These are phyloP conservation scores for Sebastiscus albofasciatus DNA, from an alignment of 2,797 vertebrate genomes.

Conservation along the genomic window DNA sequence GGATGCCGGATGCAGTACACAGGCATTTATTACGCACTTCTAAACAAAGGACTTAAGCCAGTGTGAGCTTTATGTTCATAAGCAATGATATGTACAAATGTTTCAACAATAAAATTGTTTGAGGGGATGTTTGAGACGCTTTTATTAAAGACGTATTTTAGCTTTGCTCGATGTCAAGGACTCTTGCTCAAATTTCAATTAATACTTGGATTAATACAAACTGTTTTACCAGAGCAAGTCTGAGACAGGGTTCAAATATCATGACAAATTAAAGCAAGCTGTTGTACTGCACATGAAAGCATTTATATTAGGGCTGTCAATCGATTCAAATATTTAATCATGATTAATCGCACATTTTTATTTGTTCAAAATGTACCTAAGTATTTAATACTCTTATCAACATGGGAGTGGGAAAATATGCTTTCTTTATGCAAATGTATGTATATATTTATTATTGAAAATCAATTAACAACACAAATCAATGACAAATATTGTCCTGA, in stretches of 20 bases:
- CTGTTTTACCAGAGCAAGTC: neutral
- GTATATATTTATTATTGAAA: too few relatives aligned
- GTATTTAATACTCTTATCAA: too few relatives aligned
- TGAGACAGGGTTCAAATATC: neutral
- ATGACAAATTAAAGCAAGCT: neutral
- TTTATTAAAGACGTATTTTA: neutral
- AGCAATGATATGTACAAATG: neutral
- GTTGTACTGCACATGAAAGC: neutral
- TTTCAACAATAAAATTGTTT: neutral
- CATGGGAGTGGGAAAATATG: too few relatives aligned
- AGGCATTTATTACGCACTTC: neutral
- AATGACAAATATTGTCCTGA: too few relatives aligned
- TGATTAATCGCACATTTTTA: too few relatives aligned
- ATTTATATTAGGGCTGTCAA: neutral
- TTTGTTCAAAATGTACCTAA: too few relatives aligned
- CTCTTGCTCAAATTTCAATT: neutral
- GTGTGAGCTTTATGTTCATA: neutral
- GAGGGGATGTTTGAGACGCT: neutral
- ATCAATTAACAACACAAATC: too few relatives aligned
- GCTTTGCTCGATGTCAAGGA: neutral
- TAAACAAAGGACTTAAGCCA: slow-evolving; percentile 17
- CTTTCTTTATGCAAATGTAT: too few relatives aligned
- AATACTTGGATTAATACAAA: neutral
- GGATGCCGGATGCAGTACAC: neutral
- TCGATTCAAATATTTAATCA: too few relatives aligned